A percentile compares a stretch with the other conserved stretches of the same genome.
Evolutionary conservation across 2,113 vertebrate species (phyloP).

Genomic region (Nyctereutes procyonoides): DNA sequence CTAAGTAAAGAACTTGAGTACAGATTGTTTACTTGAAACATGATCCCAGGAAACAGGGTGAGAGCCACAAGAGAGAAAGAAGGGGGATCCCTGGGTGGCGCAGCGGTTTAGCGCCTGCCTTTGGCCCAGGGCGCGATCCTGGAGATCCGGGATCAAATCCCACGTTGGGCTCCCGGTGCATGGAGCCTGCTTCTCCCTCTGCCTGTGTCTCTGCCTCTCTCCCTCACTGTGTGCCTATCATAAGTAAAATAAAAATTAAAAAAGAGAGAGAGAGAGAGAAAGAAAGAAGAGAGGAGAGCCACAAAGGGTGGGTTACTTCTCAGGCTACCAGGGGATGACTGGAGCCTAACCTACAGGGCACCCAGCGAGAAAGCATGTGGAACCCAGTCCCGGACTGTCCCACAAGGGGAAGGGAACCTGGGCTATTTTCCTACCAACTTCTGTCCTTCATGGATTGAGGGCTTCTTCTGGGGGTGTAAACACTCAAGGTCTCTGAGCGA

Average conservation of each 20-base stretch:
- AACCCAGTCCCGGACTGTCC: not conserved
- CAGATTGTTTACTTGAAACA: not conserved
- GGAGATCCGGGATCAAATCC: too few relatives aligned
- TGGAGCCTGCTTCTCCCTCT: too few relatives aligned
- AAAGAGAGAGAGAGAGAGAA: not conserved
- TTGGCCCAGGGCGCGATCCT: too few relatives aligned
- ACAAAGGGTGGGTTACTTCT: not conserved
- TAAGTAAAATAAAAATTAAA: too few relatives aligned
- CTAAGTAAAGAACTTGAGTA: not conserved
- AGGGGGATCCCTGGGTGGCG: too few relatives aligned
- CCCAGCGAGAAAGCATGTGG: not conserved
- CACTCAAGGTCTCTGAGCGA: not conserved
- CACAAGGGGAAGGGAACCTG: not conserved
- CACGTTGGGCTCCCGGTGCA: too few relatives aligned
- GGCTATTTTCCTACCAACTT: not conserved
- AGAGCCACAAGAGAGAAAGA: not conserved
- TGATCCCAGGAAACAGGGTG: not conserved
- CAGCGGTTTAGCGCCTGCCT: too few relatives aligned
- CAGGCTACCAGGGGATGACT: not conserved
- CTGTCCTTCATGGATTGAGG: not conserved
- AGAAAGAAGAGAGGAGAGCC: not conserved
- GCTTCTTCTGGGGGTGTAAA: not conserved
- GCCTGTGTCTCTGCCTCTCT: too few relatives aligned
- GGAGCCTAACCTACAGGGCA: not conserved
- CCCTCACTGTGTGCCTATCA: too few relatives aligned